Conservation (phyloP, 2,888 invertebrate species). For the Pseudeuparius sepicola region DNA sequence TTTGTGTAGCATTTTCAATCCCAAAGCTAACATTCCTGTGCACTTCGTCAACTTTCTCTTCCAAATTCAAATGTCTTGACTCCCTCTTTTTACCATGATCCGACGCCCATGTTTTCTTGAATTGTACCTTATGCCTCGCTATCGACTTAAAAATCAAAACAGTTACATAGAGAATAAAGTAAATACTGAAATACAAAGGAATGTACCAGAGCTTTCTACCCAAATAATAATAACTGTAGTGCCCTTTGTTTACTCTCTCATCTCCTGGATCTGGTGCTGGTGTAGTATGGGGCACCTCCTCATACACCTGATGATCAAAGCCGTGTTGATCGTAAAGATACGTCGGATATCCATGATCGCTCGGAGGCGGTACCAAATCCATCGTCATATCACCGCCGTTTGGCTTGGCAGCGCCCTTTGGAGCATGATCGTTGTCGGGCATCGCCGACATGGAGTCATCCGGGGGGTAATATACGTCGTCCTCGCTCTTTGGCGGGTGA, state of each 20-base stretch:
- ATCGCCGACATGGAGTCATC: constrained; percentile 15
- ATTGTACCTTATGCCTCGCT: constrained; percentile 59
- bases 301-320: constrained; percentile 35
- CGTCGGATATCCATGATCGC: constrained; percentile 27
- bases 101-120: constrained; percentile 43
- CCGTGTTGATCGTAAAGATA: constrained; percentile 37
- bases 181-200: constrained; percentile 66
- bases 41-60: constrained; percentile 24
- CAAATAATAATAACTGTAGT: constrained; percentile 64
- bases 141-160: constrained; percentile 63
- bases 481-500: constrained; percentile 25
- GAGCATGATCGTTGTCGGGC: constrained; percentile 4
- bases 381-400: constrained; percentile 4
- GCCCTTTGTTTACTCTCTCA: constrained; percentile 48
- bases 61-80: constrained; percentile 22
- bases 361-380: constrained; percentile 15
- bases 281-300: constrained; percentile 36
- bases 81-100: constrained; percentile 19
- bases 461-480: constrained; percentile 27
- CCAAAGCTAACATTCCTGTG: constrained; percentile 28
- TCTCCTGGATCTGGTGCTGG: constrained; percentile 44
- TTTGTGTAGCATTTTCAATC: constrained; percentile 24
- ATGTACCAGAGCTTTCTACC: constrained; percentile 67
- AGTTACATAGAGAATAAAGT: constrained; percentile 58
- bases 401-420: not conserved